A percentile compares a stretch with the other conserved stretches of the same genome.
Conservation (phyloP, 2,888 invertebrate genomes). For the Anthophora plumipes region DNA sequence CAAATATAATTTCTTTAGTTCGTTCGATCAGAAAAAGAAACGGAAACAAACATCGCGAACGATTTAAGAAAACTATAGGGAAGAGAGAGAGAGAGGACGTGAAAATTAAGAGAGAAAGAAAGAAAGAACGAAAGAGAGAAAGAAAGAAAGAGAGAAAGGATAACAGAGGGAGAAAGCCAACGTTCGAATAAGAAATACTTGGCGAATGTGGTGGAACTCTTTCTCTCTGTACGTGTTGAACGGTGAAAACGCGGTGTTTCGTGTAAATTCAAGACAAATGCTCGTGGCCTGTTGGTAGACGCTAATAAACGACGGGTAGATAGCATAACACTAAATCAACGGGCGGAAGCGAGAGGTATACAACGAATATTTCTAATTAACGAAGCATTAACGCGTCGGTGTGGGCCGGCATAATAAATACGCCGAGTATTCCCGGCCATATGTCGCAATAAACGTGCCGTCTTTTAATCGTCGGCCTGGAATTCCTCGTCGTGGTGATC, state of each 20-base stretch:
- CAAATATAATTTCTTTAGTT: constrained; percentile 41
- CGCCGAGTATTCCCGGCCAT: constrained; percentile 54
- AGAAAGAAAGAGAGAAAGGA: background rate
- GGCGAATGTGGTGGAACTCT: background rate
- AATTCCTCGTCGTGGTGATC: constrained; percentile 50
- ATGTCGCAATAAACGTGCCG: constrained; percentile 64
- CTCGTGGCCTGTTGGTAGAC: constrained; percentile 34
- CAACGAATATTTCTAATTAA: constrained; percentile 73
- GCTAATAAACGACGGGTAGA: constrained; percentile 60
- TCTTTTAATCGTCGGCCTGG: constrained; percentile 60
- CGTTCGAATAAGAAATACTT: background rate
- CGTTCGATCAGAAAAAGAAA: constrained; percentile 2
- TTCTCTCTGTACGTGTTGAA: background rate
- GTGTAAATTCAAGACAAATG: constrained; percentile 52
- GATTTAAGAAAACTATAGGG: too few relatives aligned
- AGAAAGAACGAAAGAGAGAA: background rate
- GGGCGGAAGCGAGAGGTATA: constrained; percentile 42
- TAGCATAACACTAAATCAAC: constrained; percentile 63
- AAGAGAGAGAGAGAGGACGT: too few relatives aligned
- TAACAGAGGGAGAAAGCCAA: background rate
- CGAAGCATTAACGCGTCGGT: constrained; percentile 61
- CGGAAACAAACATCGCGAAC: too few relatives aligned
- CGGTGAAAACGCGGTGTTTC: constrained; percentile 26
- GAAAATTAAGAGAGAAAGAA: too few relatives aligned
- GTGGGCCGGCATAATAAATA: constrained; percentile 53